Percentiles rank a stretch among this genome's conserved stretches.
These are phyloP conservation scores for Rhaphigaster nebulosa DNA, from an alignment of 2,888 invertebrate species.

Conservation along the genomic window DNA sequence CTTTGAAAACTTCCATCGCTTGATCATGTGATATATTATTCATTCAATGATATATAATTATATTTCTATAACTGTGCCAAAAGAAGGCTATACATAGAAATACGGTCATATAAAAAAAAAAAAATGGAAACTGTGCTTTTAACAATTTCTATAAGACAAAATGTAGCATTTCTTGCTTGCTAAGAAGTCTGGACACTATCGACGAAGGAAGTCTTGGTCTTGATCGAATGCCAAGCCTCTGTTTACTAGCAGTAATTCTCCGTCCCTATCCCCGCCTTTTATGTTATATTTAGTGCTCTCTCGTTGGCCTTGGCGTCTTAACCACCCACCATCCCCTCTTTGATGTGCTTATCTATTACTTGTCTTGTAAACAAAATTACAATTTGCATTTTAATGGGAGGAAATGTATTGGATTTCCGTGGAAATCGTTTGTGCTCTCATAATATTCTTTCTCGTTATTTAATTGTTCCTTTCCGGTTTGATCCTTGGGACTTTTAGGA, in stretches of 20 bases:
- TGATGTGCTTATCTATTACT: not conserved
- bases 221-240: conserved; percentile 29
- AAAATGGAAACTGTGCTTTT: too few relatives aligned
- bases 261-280: not conserved
- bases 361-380: not conserved
- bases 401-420: not conserved
- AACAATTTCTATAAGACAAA: not conserved
- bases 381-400: not conserved
- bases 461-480: not conserved
- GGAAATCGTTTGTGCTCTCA: not conserved
- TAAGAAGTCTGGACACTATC: not conserved
- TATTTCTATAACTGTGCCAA: too few relatives aligned
- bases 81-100: too few relatives aligned
- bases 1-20: too few relatives aligned
- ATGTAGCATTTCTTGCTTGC: not conserved
- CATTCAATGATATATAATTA: too few relatives aligned
- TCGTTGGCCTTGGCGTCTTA: not conserved
- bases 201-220: not conserved
- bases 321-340: not conserved
- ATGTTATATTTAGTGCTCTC: not conserved
- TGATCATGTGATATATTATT: too few relatives aligned
- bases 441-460: not conserved
- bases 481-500: too few relatives aligned
- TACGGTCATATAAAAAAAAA: too few relatives aligned
- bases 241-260: not conserved